Percentiles rank a stretch among this genome's conserved stretches.
These are phyloP conservation scores for Listronotus oregonensis DNA, from an alignment of 1,140 invertebrate genomes.

Conservation along the genomic window DNA sequence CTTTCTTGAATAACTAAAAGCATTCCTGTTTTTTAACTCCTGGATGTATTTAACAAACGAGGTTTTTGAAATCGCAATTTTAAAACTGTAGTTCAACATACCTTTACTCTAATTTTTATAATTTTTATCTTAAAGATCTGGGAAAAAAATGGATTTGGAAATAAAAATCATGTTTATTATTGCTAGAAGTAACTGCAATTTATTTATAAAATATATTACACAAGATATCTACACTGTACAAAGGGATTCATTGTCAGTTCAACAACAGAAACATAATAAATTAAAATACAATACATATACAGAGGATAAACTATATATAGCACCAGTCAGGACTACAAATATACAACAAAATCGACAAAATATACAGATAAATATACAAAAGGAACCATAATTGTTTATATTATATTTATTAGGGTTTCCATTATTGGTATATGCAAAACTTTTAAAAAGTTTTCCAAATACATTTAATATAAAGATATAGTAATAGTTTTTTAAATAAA, in stretches of 20 bases:
- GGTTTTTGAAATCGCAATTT: too few species aligned
- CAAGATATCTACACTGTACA: slow-evolving; percentile 58
- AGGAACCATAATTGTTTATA: slow-evolving; percentile 23
- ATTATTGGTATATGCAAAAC: slow-evolving; percentile 19
- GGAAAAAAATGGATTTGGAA: background rate
- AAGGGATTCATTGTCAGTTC: slow-evolving; percentile 46
- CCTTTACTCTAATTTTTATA: too few species aligned
- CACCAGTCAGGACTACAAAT: slow-evolving; percentile 55
- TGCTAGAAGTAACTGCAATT: slow-evolving; percentile 54
- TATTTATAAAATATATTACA: slow-evolving; percentile 59
- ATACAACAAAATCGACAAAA: slow-evolving; percentile 43
- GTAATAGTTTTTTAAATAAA: too few species aligned
- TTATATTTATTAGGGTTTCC: slow-evolving; percentile 1
- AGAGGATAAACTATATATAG: slow-evolving; percentile 52
- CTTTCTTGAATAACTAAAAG: too few species aligned
- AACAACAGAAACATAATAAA: slow-evolving; percentile 47
- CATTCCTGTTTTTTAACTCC: too few species aligned
- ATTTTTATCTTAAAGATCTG: too few species aligned
- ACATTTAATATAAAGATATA: too few species aligned
- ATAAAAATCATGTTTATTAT: slow-evolving; percentile 39
- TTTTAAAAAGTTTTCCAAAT: background rate
- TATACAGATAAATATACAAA: slow-evolving; percentile 50
- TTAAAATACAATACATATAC: slow-evolving; percentile 47
- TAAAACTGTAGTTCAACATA: too few species aligned
- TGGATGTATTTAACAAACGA: too few species aligned